A percentile compares a stretch with the other conserved stretches of the same genome.
These are phyloP conservation scores for Zophobas atratus DNA, from an alignment of 1,140 invertebrate species.

Conservation along the genomic window DNA sequence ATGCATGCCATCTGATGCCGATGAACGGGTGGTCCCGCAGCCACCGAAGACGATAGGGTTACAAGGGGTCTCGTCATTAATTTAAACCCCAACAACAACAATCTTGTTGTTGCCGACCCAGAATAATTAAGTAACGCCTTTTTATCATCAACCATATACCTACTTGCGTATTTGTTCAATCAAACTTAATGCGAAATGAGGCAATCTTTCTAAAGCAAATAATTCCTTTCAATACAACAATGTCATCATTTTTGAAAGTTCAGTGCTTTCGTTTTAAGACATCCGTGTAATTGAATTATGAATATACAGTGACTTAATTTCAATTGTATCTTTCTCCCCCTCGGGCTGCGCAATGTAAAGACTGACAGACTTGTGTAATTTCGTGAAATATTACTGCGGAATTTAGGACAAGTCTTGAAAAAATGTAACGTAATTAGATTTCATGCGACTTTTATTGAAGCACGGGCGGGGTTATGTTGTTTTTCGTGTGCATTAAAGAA, in stretches of 20 bases:
- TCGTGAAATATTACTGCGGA: background rate
- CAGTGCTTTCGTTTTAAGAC: too few relatives aligned
- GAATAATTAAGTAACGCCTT: too few relatives aligned
- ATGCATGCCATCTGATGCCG: conserved; percentile 77
- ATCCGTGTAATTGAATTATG: background rate
- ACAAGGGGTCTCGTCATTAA: conserved; percentile 6
- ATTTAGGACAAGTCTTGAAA: background rate
- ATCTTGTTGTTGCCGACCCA: too few relatives aligned
- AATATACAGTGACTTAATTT: background rate
- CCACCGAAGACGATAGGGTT: conserved; percentile 29
- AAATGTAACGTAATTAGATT: too few relatives aligned
- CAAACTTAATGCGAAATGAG: too few relatives aligned
- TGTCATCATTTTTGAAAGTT: too few relatives aligned
- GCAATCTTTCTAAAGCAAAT: background rate
- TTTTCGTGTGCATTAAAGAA: too few relatives aligned
- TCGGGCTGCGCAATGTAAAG: background rate
- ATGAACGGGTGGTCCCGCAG: conserved; percentile 52
- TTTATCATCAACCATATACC: too few relatives aligned
- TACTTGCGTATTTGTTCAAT: too few relatives aligned
- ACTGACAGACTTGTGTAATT: background rate
- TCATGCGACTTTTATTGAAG: too few relatives aligned
- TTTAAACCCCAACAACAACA: conserved; percentile 7
- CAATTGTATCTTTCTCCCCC: too few relatives aligned
- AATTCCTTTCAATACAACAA: background rate
- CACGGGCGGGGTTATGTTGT: too few relatives aligned